These are phyloP conservation scores for Falco columbarius DNA, from an alignment of 2,797 vertebrate genomes.

Conservation along the genomic window DNA sequence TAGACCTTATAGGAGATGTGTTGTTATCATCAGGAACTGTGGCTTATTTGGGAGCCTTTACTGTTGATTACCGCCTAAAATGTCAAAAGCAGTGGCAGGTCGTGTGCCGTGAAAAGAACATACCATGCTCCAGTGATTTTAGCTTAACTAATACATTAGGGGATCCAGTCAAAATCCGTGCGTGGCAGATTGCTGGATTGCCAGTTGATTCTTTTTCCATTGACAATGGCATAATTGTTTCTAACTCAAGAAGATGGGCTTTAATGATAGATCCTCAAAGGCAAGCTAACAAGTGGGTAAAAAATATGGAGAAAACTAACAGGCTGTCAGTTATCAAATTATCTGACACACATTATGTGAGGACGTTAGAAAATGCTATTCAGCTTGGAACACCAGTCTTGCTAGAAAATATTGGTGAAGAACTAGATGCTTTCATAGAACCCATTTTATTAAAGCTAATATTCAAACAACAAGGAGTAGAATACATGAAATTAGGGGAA, in stretches of 20 bases:
- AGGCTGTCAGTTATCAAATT: constrained; percentile 89
- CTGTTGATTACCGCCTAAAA: constrained; percentile 85
- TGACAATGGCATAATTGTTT: constrained; percentile 93
- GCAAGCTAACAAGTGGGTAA: constrained; percentile 96
- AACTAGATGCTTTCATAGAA: constrained; percentile 90
- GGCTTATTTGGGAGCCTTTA: constrained; percentile 93
- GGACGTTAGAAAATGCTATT: constrained; percentile 87
- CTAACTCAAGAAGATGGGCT: constrained; percentile 91
- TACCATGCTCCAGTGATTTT: constrained; percentile 88
- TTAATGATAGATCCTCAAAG: constrained; percentile 96
- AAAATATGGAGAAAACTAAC: constrained; percentile 92
- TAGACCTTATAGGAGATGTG: constrained; percentile 90
- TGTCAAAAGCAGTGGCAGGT: constrained; percentile 87
- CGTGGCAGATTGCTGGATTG: constrained; percentile 92
- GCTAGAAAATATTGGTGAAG: constrained; percentile 91
- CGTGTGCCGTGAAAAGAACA: constrained; percentile 82
- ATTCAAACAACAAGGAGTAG: constrained; percentile 92
- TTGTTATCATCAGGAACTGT: constrained; percentile 89
- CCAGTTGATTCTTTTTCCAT: constrained; percentile 92
- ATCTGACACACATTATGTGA: constrained; percentile 87
- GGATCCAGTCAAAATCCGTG: constrained; percentile 87
- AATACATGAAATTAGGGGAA: constrained; percentile 92
- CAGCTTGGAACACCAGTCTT: constrained; percentile 91
- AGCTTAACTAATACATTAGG: constrained; percentile 87
- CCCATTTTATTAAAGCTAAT: constrained; percentile 91